Percentiles rank a stretch among this genome's conserved stretches.
Conservation (phyloP, 2,888 invertebrate species). For the Trachelus stipa region DNA sequence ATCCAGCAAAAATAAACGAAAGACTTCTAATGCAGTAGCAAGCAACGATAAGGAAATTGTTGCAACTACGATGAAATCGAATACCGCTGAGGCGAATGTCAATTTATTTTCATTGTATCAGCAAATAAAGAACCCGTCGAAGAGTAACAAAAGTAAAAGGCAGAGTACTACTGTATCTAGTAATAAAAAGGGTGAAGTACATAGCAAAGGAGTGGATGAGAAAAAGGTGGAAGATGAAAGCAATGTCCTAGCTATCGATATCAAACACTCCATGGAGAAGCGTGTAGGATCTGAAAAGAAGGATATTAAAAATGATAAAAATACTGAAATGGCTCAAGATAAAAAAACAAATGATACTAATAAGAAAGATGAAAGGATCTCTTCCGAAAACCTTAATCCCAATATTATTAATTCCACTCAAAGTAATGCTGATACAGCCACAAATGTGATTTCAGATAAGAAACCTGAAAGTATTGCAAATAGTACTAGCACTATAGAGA, state of each 20-base stretch:
- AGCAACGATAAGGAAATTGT: slow-evolving; percentile 6
- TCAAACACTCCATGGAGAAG: neutral
- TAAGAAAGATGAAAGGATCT: neutral
- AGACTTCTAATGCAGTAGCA: neutral
- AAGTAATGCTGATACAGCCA: neutral
- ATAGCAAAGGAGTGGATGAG: neutral
- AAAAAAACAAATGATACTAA: neutral
- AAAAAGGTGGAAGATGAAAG: neutral
- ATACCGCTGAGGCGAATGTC: neutral
- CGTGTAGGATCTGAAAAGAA: neutral
- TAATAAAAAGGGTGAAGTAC: neutral
- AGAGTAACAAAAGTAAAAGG: neutral
- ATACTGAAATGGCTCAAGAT: no score
- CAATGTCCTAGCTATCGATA: neutral
- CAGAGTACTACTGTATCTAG: neutral
- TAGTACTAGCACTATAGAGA: neutral
- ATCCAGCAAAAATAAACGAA: slow-evolving; percentile 16
- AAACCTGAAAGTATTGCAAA: slow-evolving; percentile 2
- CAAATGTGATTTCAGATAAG: neutral
- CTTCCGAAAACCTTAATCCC: neutral
- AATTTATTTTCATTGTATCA: neutral
- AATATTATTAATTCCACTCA: neutral
- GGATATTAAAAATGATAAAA: neutral
- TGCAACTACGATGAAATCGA: slow-evolving; percentile 4
- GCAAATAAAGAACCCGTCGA: neutral